Evolutionary conservation across 92 coral and sea anemone species (phyloP).

Genomic region (Actinernus sp.): DNA sequence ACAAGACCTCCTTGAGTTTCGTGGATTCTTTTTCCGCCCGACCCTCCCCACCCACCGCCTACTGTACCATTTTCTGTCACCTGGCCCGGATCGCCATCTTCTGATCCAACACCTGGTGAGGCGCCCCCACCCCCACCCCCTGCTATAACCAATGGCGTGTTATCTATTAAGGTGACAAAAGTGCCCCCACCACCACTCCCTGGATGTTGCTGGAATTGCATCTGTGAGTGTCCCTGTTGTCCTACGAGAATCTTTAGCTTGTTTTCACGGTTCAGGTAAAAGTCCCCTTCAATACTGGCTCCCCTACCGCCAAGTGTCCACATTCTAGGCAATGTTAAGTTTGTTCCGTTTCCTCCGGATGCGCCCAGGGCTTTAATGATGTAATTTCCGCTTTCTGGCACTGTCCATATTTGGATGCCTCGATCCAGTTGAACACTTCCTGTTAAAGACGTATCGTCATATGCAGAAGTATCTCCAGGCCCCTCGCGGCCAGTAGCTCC

Average conservation of each 20-base stretch:
- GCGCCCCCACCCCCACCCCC: constrained; percentile 94
- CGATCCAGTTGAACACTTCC: constrained; percentile 63
- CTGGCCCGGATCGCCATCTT: constrained; percentile 81
- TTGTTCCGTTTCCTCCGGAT: constrained; percentile 85
- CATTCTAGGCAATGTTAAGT: constrained; percentile 2
- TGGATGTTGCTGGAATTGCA: constrained; percentile 12
- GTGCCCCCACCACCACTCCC: constrained; percentile 94
- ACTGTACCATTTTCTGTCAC: constrained; percentile 59
- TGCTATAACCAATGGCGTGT: constrained; percentile 58
- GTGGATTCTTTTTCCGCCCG: constrained; percentile 43
- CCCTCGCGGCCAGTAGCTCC: constrained; percentile 72
- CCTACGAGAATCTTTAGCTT: constrained; percentile 84
- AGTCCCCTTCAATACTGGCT: constrained; percentile 71
- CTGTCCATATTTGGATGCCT: constrained; percentile 91
- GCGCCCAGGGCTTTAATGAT: constrained; percentile 88
- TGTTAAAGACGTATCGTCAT: constrained; percentile 76
- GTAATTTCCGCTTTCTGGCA: constrained; percentile 85
- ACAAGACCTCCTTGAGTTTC: not conserved
- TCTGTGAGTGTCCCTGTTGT: constrained; percentile 44
- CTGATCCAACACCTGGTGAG: constrained; percentile 8
- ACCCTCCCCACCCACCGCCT: constrained; percentile 64
- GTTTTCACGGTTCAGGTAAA: constrained; percentile 40
- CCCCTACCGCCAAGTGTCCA: constrained; percentile 83
- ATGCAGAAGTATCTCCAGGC: constrained; percentile 56
- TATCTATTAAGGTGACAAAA: constrained; percentile 43